Conservation (phyloP, 2,797 vertebrate genomes). For the Choloepus didactylus region DNA sequence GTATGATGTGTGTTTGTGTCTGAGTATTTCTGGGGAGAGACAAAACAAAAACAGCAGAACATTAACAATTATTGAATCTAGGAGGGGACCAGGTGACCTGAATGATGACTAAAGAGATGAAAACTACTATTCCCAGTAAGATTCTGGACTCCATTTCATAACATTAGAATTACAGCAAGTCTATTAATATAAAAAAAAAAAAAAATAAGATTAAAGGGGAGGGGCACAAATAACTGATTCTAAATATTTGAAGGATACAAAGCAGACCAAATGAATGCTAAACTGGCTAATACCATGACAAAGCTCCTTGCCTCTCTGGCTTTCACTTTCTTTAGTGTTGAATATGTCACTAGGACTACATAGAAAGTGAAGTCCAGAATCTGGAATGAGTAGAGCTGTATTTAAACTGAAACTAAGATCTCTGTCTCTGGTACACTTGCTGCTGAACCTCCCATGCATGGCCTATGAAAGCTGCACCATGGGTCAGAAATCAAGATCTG, state of each 20-base stretch:
- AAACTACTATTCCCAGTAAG: background rate
- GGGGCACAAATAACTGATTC: background rate
- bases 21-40: background rate
- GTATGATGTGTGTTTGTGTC: background rate
- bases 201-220: background rate
- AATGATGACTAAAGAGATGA: background rate
- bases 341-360: too few species aligned
- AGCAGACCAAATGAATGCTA: background rate
- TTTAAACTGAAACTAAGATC: background rate
- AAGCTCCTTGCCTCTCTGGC: background rate
- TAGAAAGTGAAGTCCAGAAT: fast-evolving
- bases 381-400: fast-evolving
- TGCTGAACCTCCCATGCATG: too few species aligned
- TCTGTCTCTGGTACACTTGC: background rate
- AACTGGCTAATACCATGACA: background rate
- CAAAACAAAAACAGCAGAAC: background rate
- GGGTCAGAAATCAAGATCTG: fast-evolving
- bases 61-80: background rate
- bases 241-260: background rate
- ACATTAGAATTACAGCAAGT: background rate
- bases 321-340: background rate
- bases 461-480: fast-evolving
- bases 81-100: too few species aligned
- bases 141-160: background rate
- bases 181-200: too few species aligned